Conservation (phyloP, 2,797 vertebrate genomes). For the Leptoclinus maculatus region DNA sequence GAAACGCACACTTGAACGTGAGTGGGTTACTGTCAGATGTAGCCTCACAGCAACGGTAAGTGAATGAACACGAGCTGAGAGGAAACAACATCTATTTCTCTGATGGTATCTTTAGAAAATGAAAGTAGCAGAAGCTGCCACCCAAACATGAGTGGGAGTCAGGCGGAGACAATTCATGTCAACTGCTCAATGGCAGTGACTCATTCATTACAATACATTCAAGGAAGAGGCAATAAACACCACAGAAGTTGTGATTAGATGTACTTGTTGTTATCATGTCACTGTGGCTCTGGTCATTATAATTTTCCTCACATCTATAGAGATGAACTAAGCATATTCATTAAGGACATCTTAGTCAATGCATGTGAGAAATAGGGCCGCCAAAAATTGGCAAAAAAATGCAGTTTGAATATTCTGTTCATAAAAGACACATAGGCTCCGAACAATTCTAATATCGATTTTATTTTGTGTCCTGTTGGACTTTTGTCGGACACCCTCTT, state of each 20-base stretch:
- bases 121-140: slow-evolving; percentile 19
- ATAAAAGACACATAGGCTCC: no score
- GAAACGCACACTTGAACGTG: not conserved
- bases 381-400: not conserved
- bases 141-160: slow-evolving; percentile 33
- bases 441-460: no score
- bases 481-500: no score
- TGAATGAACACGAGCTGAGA: slow-evolving; percentile 12
- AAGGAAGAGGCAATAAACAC: slow-evolving; percentile 17
- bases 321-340: no score
- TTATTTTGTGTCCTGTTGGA: no score
- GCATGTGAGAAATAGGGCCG: not conserved
- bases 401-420: no score
- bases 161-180: slow-evolving; percentile 28
- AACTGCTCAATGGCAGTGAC: slow-evolving; percentile 19
- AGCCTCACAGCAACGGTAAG: not conserved
- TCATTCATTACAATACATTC: slow-evolving; percentile 28
- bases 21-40: slow-evolving; percentile 23
- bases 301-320: not conserved
- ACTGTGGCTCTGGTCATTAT: not conserved
- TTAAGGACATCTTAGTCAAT: not conserved
- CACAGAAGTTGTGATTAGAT: slow-evolving; percentile 16
- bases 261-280: not conserved
- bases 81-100: slow-evolving; percentile 29
- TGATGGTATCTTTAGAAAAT: slow-evolving; percentile 33